Conservation (phyloP, 2,113 vertebrate genomes). For the Poecile atricapillus region DNA sequence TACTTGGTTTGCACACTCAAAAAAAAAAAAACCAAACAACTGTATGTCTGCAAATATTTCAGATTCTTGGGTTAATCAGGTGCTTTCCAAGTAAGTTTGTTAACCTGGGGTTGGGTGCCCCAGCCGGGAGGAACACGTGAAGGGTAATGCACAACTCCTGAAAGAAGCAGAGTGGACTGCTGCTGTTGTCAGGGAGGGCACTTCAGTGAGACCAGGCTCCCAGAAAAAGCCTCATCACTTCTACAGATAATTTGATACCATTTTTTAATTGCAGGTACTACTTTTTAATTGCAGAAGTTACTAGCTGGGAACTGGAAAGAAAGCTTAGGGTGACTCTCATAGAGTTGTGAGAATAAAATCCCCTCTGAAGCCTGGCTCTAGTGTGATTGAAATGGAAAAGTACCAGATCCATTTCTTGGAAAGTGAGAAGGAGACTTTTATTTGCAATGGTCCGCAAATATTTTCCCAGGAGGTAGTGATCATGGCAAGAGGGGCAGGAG, state of each 20-base stretch:
- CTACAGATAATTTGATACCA: neutral
- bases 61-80: neutral
- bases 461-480: slow-evolving; percentile 16
- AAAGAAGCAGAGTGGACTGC: neutral
- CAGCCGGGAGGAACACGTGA: neutral
- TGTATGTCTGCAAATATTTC: neutral
- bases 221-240: neutral
- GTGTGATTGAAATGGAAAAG: slow-evolving; percentile 66
- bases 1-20: neutral
- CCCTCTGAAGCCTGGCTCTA: neutral
- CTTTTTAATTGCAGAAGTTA: slow-evolving; percentile 11
- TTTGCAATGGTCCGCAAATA: slow-evolving; percentile 41
- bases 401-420: slow-evolving; percentile 70
- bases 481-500: neutral
- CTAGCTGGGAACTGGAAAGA: neutral
- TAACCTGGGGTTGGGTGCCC: neutral
- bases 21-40: neutral
- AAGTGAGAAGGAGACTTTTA: slow-evolving; percentile 67
- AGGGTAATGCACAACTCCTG: neutral
- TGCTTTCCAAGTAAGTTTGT: slow-evolving; percentile 3
- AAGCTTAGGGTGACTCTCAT: neutral
- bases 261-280: neutral
- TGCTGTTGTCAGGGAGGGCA: neutral
- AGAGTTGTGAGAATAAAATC: slow-evolving; percentile 7
- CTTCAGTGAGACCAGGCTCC: neutral